Percentiles rank a stretch among this genome's conserved stretches.
Evolutionary conservation across 2,888 invertebrate species (phyloP).

Genomic region (Lepetodrilus schrolli): DNA sequence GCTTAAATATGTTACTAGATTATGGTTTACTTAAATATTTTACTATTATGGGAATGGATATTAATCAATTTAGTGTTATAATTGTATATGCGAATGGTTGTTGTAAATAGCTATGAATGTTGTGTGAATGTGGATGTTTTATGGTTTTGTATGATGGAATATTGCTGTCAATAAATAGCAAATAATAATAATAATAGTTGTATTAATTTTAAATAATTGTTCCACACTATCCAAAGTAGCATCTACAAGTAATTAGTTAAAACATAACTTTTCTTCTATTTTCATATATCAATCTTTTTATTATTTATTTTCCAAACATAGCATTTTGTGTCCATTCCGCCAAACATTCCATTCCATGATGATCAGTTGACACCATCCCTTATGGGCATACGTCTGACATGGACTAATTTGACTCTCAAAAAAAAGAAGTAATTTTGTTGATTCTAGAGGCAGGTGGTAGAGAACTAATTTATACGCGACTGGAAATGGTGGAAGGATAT

Average conservation of each 20-base stretch:
- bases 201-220: too few species aligned
- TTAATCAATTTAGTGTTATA: too few species aligned
- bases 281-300: too few species aligned
- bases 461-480: conserved; percentile 12
- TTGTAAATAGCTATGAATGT: too few species aligned
- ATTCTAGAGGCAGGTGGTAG: conserved; percentile 11
- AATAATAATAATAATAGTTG: too few species aligned
- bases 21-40: too few species aligned
- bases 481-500: conserved; percentile 8
- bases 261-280: background rate
- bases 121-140: too few species aligned
- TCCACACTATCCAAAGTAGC: background rate
- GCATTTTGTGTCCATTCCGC: background rate
- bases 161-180: too few species aligned
- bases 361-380: background rate
- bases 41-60: too few species aligned
- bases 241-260: background rate
- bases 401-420: background rate
- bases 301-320: background rate
- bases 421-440: conserved; percentile 18
- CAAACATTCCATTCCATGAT: background rate
- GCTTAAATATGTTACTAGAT: too few species aligned
- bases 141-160: too few species aligned
- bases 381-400: background rate
- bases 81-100: too few species aligned